Evolutionary conservation across 1,140 invertebrate species (phyloP), one percentile per base, ranked within the genome.

Genomic region (Lysiphlebus fabarum): DNA sequence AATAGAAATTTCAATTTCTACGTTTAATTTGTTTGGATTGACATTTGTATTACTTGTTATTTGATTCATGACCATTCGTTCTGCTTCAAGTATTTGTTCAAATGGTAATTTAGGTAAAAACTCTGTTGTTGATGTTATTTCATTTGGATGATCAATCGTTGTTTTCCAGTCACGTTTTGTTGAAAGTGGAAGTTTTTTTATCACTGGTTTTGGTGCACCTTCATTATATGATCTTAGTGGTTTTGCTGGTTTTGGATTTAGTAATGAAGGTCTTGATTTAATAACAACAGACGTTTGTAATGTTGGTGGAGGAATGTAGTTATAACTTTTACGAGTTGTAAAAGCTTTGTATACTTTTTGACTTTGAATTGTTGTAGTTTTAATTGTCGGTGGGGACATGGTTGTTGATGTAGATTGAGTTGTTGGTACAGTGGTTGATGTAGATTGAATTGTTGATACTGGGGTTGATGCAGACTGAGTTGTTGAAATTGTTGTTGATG

Each of bases 231-330:
- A 63, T 62, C 67, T 74, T 9, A 59, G 62, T n/a, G 69, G 70
- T 58, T 78, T 80, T 0, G 68, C 70, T 40, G 75, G 75, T 58
- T 76, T 77, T 0, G 75, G 74, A 61, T 78, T 74, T 0, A 58
- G 34, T 0, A 77, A 53, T 2, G 70, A 54, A 6, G 71, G 5
- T 34, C 76, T 66, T 0, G 71, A 66, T 64, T 77, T 76, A 11
- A 80, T 78, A 6, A 72, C 50, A 0, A 80, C 77, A 4, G 75
- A 66, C 54, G 70, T 66, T n/a, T 75, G 70, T 0, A 75, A 76
- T 3, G 77, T 77, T 12, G 75, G 67, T 7, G 72, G 72, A 9
- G 76, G 72, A 33, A 64, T 69, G 42, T 73, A 80, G 34, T 68
- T 66, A 47, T 79, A 79, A 64, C 63, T 77, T 59, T 74, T 78